Conservation (phyloP, 1,140 invertebrate species). For the Drosophila parvula region DNA sequence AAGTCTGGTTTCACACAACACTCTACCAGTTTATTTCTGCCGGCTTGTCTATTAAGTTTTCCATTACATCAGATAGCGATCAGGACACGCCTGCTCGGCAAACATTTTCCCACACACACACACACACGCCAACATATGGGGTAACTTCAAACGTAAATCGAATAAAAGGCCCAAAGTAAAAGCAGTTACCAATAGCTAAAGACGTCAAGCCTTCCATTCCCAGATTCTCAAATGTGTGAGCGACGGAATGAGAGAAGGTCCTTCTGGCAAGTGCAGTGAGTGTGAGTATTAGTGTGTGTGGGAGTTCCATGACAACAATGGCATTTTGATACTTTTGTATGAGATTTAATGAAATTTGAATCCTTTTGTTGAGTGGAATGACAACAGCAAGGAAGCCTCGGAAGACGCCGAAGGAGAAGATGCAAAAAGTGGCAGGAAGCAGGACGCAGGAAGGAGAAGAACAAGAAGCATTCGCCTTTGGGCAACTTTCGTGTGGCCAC, state of each 20-base stretch:
- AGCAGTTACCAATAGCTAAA: constrained; percentile 73
- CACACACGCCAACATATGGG: constrained; percentile 30
- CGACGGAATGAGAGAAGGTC: constrained; percentile 16
- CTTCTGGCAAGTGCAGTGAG: constrained; percentile 45
- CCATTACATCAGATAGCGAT: constrained; percentile 74
- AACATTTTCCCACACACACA: constrained; percentile 17
- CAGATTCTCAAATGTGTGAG: constrained; percentile 1
- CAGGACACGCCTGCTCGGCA: constrained; percentile 43
- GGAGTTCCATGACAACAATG: constrained; percentile 72
- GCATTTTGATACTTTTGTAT: constrained; percentile 83
- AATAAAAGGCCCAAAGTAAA: constrained; percentile 80
- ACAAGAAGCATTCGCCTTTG: constrained; percentile 40
- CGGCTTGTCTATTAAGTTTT: constrained; percentile 71
- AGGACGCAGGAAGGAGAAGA: constrained; percentile 22
- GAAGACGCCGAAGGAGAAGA: constrained; percentile 28
- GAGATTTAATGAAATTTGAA: constrained; percentile 83
- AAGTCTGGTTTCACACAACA: background rate
- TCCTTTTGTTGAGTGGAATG: constrained; percentile 79
- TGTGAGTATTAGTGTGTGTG: constrained; percentile 20
- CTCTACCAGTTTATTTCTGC: constrained; percentile 7
- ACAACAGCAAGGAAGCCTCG: constrained; percentile 58
- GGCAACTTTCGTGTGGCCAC: constrained; percentile 41
- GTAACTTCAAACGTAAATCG: constrained; percentile 79
- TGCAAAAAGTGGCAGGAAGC: constrained; percentile 35
- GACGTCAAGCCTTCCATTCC: constrained; percentile 54